Conservation (phyloP, 2,113 vertebrate species). For the Merops nubicus region DNA sequence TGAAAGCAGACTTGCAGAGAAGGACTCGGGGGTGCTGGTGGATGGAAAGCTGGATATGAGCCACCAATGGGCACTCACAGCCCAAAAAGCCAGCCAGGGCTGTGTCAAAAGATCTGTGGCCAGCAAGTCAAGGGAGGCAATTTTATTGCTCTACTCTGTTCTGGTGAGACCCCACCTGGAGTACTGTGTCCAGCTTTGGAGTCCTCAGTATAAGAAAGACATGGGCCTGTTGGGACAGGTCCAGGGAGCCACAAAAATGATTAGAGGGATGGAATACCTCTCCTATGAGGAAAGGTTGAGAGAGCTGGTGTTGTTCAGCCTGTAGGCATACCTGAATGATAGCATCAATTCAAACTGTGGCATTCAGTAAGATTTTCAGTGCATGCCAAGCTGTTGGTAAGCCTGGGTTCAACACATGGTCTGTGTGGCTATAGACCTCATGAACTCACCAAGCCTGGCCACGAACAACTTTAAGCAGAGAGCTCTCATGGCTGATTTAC, state of each 20-base stretch:
- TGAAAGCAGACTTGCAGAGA: background rate
- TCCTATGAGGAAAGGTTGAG: background rate
- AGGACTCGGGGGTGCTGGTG: background rate
- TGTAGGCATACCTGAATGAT: background rate
- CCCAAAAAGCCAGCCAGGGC: background rate
- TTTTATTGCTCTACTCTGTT: background rate
- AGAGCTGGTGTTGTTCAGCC: background rate
- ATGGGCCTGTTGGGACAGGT: background rate
- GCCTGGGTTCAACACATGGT: background rate
- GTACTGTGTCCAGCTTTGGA: background rate
- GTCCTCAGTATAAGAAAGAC: background rate
- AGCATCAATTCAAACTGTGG: background rate
- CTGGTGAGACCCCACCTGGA: background rate
- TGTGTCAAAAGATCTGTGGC: background rate
- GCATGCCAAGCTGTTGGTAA: background rate
- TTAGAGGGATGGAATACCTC: background rate
- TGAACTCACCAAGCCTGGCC: background rate
- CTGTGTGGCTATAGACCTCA: background rate
- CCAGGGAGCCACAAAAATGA: background rate
- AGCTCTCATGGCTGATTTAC: background rate
- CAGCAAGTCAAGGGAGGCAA: background rate
- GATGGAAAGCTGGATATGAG: background rate
- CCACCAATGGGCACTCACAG: accelerated
- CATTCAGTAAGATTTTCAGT: background rate
- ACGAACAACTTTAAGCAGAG: background rate